Percentiles rank a stretch among this genome's conserved stretches.
Conservation (phyloP, 2,797 vertebrate species). For the Aratinga solstitialis region DNA sequence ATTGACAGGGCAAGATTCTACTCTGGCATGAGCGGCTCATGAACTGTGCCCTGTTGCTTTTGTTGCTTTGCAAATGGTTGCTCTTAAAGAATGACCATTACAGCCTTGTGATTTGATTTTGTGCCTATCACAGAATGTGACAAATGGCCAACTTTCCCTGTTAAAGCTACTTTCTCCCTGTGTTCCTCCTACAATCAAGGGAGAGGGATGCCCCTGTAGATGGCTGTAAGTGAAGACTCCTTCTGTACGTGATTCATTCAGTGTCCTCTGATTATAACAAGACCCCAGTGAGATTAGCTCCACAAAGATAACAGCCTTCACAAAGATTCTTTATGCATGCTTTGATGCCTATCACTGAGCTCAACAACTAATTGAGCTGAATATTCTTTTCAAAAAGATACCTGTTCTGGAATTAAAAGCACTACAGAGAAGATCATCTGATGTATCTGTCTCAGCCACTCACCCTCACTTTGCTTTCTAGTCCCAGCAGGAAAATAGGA, state of each 20-base stretch:
- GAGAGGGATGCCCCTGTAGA: background rate
- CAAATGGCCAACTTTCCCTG: background rate
- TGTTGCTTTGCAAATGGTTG: background rate
- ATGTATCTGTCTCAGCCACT: background rate
- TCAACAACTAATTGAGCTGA: background rate
- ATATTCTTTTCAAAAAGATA: background rate
- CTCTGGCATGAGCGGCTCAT: background rate
- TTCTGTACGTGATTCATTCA: background rate
- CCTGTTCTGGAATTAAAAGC: background rate
- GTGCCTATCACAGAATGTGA: background rate
- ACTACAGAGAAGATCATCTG: background rate
- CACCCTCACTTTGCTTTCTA: background rate
- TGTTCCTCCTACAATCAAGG: background rate
- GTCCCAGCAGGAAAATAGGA: background rate
- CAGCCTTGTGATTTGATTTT: background rate
- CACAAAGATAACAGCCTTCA: background rate
- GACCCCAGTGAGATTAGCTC: background rate
- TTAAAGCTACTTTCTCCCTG: background rate
- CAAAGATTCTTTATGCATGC: background rate
- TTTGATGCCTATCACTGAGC: background rate
- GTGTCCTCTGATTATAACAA: background rate
- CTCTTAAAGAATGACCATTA: background rate
- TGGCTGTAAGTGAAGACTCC: background rate
- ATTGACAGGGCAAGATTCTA: fast-evolving
- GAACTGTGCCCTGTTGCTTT: background rate